Evolutionary conservation across 2,797 vertebrate genomes (phyloP), one percentile per base, ranked within the genome.

Genomic region (Tenualosa thibaudeaui): DNA sequence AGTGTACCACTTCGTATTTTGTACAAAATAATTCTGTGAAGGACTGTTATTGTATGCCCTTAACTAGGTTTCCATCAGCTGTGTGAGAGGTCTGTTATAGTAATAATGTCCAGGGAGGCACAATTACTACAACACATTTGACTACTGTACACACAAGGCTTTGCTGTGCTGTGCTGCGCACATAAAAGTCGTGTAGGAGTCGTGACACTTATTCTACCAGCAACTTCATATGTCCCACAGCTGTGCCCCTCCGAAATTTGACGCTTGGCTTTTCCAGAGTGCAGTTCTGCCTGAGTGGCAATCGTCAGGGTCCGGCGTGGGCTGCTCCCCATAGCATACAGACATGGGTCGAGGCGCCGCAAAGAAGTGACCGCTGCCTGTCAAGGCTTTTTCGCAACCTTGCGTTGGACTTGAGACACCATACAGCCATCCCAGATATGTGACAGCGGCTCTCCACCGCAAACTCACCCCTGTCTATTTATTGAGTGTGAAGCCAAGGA

Each of bases 401-500:
- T 46, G 71, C 40, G 13, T 46, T 9, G 71, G 71, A 78, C 71
- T 78, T 13, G 71, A 78, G 71, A 78, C 71, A 78, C 12, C 37
- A 17, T 19, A 5, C 37, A 78, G 71, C 40, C 37, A 78, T 78
- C 71, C 71, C 37, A 78, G 71, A 78, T 7, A 78, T 78, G 37
- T 78, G 71, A 78, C 71, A 78, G 71, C 71, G 19, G 71, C 37
- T 78, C 71, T 43, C 46, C 71, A 46, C 71, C 71, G 71, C 40
- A 22, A 78, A 78, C 71, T 78, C 71, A 78, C 71, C 71, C 68
- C 37, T 7, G 71, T 53, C 65, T 84, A 81, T 84, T 84, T 86
- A 83, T 78, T 88, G 17, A 84, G 68, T n/a, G 43, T 71, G 65
- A 43, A 43, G n/a, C 26, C 81, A 89, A 89, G 86, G 85, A 83